These are phyloP conservation scores for Lomographa bimaculata DNA, from an alignment of 2,888 invertebrate species.

Conservation along the genomic window DNA sequence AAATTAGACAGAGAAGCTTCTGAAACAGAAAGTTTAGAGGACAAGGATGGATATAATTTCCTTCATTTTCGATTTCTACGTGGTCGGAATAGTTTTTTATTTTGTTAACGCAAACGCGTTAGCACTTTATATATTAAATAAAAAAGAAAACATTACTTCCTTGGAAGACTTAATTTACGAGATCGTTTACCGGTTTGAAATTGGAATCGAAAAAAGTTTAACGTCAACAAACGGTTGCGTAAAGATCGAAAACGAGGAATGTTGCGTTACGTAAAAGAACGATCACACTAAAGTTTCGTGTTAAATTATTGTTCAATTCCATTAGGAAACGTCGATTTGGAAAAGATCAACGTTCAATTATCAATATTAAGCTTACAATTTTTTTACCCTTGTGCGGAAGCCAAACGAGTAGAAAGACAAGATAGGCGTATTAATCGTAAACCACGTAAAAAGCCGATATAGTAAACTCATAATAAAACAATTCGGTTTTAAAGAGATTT, in stretches of 20 bases:
- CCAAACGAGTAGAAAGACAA: too few species aligned
- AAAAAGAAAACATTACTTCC: conserved; percentile 14
- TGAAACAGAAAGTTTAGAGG: conserved; percentile 41
- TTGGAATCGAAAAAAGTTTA: conserved; percentile 18
- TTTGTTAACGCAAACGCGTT: conserved; percentile 5
- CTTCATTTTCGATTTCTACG: conserved; percentile 19
- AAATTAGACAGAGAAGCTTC: conserved; percentile 41
- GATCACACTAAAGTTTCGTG: too few species aligned
- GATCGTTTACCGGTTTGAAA: conserved; percentile 22
- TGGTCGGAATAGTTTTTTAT: conserved; percentile 2
- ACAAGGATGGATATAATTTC: conserved; percentile 39
- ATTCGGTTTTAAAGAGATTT: too few species aligned
- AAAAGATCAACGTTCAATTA: too few species aligned
- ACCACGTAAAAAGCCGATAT: too few species aligned
- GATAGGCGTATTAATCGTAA: too few species aligned
- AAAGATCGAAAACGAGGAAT: conserved; percentile 6
- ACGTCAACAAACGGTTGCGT: conserved; percentile 12
- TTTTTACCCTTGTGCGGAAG: too few species aligned
- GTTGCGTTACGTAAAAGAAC: not conserved
- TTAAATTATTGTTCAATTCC: too few species aligned
- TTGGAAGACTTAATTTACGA: conserved; percentile 22
- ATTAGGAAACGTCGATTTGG: too few species aligned
- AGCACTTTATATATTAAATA: conserved; percentile 9
- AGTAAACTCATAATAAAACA: too few species aligned
- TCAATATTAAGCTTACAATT: too few species aligned